Conservation (phyloP, 2,113 vertebrate genomes). For the Theristicus caerulescens region DNA sequence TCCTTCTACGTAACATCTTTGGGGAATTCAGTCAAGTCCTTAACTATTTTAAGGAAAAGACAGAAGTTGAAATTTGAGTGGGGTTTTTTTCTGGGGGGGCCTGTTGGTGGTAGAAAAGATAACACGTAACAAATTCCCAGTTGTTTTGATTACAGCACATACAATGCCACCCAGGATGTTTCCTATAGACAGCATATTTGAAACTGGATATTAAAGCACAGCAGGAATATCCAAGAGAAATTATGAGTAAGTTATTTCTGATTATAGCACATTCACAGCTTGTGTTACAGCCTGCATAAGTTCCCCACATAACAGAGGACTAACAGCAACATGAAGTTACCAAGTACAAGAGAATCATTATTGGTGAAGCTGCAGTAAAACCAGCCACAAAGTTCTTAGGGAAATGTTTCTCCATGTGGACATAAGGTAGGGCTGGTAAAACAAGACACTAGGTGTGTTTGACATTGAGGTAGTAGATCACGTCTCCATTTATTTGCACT, state of each 20-base stretch:
- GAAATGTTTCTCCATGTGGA: background rate
- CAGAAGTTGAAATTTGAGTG: background rate
- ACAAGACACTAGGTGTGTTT: background rate
- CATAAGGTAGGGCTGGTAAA: background rate
- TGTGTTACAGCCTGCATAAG: background rate
- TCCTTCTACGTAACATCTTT: background rate
- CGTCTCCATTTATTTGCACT: background rate
- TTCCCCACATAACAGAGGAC: background rate
- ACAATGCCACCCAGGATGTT: background rate
- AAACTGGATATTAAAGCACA: background rate
- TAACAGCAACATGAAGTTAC: background rate
- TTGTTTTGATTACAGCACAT: background rate
- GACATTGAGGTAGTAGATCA: background rate
- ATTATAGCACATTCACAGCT: background rate
- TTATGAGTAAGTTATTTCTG: background rate
- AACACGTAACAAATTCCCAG: background rate
- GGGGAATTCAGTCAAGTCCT: background rate
- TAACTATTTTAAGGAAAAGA: background rate
- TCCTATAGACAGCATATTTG: background rate
- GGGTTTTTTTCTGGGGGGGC: background rate
- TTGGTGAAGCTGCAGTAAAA: background rate
- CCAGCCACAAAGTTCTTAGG: background rate
- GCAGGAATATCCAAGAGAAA: background rate
- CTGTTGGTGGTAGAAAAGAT: background rate
- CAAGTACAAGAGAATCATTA: background rate